Conservation (phyloP, 1,140 invertebrate species). For the Bicyclus anynana region DNA sequence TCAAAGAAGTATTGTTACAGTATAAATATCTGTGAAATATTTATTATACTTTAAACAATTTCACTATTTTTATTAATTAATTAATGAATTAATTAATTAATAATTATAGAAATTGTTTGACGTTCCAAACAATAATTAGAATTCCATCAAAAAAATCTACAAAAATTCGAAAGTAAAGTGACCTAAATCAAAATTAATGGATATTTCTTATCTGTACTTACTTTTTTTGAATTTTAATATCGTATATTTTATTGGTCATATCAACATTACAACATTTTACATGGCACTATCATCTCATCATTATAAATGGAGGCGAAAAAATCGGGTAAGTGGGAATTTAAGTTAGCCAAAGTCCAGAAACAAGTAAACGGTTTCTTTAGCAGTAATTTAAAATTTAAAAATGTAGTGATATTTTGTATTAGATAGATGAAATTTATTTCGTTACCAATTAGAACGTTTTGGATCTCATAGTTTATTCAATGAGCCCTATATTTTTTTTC, state of each 20-base stretch:
- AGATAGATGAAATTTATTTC: conserved; percentile 53
- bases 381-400: conserved; percentile 35
- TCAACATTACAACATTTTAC: too few species aligned
- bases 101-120: too few species aligned
- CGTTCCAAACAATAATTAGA: too few species aligned
- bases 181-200: not conserved
- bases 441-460: conserved; percentile 21
- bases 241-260: not conserved
- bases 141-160: too few species aligned
- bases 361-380: conserved; percentile 39
- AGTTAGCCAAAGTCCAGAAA: conserved; percentile 44
- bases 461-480: conserved; percentile 4
- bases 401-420: conserved; percentile 47
- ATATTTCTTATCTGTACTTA: too few species aligned
- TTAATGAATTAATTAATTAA: too few species aligned
- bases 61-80: too few species aligned
- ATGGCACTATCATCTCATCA: not conserved
- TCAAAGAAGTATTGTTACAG: too few species aligned
- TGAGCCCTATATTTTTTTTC: not conserved
- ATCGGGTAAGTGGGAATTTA: conserved; percentile 21
- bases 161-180: not conserved
- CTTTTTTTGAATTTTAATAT: not conserved
- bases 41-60: too few species aligned
- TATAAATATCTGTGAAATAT: too few species aligned
- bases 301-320: not conserved